Conservation (phyloP, 2,888 invertebrate species). For the Pheosia tremula region DNA sequence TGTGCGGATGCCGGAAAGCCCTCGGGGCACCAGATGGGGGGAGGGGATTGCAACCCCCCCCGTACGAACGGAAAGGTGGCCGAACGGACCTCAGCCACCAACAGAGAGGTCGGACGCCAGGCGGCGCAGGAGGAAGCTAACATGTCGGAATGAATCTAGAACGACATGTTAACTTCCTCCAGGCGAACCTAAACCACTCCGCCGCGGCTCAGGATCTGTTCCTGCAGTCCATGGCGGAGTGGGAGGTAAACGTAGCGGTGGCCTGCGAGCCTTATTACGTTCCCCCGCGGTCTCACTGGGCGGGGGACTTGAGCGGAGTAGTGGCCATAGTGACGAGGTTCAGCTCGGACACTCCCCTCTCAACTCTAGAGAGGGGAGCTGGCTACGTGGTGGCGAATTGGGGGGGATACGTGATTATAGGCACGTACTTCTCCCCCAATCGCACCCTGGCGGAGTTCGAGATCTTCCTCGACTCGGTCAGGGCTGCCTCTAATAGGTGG, state of each 20-base stretch:
- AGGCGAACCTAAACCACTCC: too few relatives aligned
- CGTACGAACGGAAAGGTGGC: neutral
- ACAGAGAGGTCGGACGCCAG: neutral
- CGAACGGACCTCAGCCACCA: neutral
- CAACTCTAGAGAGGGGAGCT: conserved; percentile 6
- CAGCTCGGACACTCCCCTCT: too few relatives aligned
- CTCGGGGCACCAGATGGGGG: neutral
- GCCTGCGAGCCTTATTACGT: too few relatives aligned
- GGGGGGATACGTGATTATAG: too few relatives aligned
- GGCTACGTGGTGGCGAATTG: conserved; percentile 19
- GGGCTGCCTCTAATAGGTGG: conserved; percentile 2
- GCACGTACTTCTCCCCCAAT: conserved; percentile 33
- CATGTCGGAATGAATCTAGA: too few relatives aligned
- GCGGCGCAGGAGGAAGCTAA: neutral
- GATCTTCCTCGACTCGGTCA: conserved; percentile 13
- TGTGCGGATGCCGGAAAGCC: too few relatives aligned
- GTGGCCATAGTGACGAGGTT: too few relatives aligned
- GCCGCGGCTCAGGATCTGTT: too few relatives aligned
- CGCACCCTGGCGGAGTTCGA: conserved; percentile 27
- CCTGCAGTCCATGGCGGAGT: too few relatives aligned
- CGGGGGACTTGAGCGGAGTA: neutral
- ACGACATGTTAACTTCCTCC: too few relatives aligned
- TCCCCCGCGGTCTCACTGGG: too few relatives aligned
- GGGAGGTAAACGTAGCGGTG: too few relatives aligned
- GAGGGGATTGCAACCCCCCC: neutral